These are phyloP conservation scores for Amphipyra berbera DNA, from an alignment of 2,888 invertebrate species.

Conservation along the genomic window DNA sequence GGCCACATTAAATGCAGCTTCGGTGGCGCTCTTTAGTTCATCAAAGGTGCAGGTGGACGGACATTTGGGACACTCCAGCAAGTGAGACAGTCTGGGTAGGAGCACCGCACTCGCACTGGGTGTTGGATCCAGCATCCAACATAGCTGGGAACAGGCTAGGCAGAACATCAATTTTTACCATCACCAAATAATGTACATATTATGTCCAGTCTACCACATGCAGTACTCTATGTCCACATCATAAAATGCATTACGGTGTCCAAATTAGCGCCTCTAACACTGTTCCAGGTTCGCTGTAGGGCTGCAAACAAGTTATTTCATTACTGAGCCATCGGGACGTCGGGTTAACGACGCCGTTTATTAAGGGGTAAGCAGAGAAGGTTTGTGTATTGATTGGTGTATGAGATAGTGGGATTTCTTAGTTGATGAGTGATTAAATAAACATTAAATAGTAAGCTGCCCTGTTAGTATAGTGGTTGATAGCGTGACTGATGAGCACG, in stretches of 20 bases:
- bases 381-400: constrained; percentile 2
- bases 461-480: too few relatives aligned
- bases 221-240: constrained; percentile 58
- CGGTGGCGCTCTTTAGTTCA: too few relatives aligned
- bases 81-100: too few relatives aligned
- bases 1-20: too few relatives aligned
- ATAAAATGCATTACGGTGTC: constrained; percentile 79
- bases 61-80: too few relatives aligned
- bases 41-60: too few relatives aligned
- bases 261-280: constrained; percentile 77
- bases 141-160: too few relatives aligned
- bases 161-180: background rate
- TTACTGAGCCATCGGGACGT: constrained; percentile 62
- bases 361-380: constrained; percentile 25
- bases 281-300: constrained; percentile 63
- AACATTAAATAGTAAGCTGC: too few relatives aligned
- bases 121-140: too few relatives aligned
- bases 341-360: constrained; percentile 36
- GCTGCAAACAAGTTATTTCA: constrained; percentile 72
- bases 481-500: too few relatives aligned
- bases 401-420: background rate
- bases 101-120: too few relatives aligned
- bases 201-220: constrained; percentile 57
- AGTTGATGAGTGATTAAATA: background rate
- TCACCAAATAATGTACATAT: constrained; percentile 1